Conservation (phyloP, 2,888 invertebrate genomes). For the Dilophus febrilis region DNA sequence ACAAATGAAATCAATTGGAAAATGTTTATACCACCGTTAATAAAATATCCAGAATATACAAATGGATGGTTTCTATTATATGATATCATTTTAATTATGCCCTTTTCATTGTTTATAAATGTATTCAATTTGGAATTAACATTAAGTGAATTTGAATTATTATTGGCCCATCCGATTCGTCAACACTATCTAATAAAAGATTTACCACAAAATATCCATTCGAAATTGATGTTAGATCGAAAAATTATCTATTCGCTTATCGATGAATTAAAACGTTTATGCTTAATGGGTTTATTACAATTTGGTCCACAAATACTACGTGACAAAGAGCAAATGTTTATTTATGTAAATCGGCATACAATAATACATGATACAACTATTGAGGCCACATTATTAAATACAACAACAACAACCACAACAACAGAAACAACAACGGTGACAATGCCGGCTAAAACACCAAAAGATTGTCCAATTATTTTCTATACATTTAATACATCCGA, state of each 20-base stretch:
- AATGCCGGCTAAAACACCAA: constrained; percentile 44
- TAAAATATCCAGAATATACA: constrained; percentile 37
- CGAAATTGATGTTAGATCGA: constrained; percentile 34
- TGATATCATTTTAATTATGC: constrained; percentile 51
- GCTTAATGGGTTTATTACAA: constrained; percentile 50
- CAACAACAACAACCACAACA: constrained; percentile 37
- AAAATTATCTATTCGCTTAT: constrained; percentile 41
- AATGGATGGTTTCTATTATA: constrained; percentile 51
- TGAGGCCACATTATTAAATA: constrained; percentile 44
- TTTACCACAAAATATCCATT: constrained; percentile 35
- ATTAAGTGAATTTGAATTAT: constrained; percentile 33
- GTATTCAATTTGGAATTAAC: constrained; percentile 42
- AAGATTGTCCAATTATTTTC: constrained; percentile 35
- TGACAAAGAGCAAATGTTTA: constrained; percentile 51
- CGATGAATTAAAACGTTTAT: constrained; percentile 38
- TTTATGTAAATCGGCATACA: constrained; percentile 42
- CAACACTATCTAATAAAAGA: constrained; percentile 44
- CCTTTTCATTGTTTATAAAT: constrained; percentile 50
- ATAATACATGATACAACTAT: too few species aligned
- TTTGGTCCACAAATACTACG: constrained; percentile 45
- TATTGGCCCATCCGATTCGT: constrained; percentile 46
- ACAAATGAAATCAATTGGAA: constrained; percentile 43
- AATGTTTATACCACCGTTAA: constrained; percentile 53
- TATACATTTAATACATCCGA: constrained; percentile 37
- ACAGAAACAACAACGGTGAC: too few species aligned